These are phyloP conservation scores for Bombus confusus DNA, from an alignment of 1,140 invertebrate genomes.

Conservation along the genomic window DNA sequence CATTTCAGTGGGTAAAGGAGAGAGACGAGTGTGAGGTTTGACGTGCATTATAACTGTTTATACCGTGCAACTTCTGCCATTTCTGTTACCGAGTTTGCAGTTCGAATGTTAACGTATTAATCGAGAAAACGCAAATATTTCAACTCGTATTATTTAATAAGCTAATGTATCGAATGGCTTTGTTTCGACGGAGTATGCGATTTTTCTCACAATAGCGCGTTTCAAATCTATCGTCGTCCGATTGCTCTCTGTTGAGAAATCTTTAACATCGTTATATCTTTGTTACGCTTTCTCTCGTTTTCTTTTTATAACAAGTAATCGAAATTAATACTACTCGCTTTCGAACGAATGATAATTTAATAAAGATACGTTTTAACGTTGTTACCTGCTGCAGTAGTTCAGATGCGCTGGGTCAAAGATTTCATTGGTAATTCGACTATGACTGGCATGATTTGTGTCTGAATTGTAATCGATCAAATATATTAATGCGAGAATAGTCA, in stretches of 20 bases:
- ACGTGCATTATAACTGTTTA: slow-evolving; percentile 15
- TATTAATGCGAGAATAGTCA: neutral
- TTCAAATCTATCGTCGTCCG: neutral
- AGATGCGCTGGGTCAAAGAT: too few relatives aligned
- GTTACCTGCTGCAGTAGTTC: too few relatives aligned
- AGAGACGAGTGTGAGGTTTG: slow-evolving; percentile 6
- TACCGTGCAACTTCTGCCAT: neutral
- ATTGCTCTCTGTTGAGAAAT: neutral
- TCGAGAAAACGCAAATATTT: neutral
- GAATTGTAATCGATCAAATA: neutral
- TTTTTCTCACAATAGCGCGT: neutral
- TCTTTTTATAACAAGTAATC: too few relatives aligned
- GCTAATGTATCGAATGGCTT: neutral
- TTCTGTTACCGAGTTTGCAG: neutral
- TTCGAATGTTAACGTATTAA: neutral
- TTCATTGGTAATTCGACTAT: too few relatives aligned
- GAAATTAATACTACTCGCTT: too few relatives aligned
- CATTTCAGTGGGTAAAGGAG: neutral
- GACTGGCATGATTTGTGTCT: neutral
- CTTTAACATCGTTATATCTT: neutral
- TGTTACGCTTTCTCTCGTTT: neutral
- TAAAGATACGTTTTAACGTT: too few relatives aligned
- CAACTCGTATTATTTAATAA: neutral
- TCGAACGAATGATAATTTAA: rapidly evolving
- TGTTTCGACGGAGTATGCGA: too few relatives aligned